These are phyloP conservation scores for Macroramphosus scolopax DNA, from an alignment of 2,797 vertebrate species.

Conservation along the genomic window DNA sequence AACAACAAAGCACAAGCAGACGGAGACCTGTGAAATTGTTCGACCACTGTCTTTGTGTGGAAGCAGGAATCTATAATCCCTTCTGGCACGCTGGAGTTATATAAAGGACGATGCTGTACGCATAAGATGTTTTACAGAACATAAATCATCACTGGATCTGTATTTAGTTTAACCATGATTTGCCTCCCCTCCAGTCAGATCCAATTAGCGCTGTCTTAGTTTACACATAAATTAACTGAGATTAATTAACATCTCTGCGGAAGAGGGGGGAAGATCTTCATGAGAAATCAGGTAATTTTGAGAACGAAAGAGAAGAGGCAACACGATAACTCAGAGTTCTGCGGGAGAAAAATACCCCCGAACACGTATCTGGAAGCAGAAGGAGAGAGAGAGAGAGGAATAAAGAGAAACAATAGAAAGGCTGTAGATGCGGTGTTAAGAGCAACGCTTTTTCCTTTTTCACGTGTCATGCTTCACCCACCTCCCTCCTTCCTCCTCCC, in stretches of 20 bases:
- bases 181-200: constrained; percentile 32
- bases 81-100: constrained; percentile 16
- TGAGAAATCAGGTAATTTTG: constrained; percentile 43
- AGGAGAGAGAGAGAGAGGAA: constrained; percentile 13
- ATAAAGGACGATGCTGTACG: constrained; percentile 29
- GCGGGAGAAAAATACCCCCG: constrained; percentile 22
- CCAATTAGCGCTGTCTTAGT: constrained; percentile 56
- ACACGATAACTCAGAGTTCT: constrained; percentile 27
- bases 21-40: constrained; percentile 16
- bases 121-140: constrained; percentile 29
- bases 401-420: constrained; percentile 53
- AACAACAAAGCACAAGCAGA: constrained; percentile 21
- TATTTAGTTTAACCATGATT: constrained; percentile 31
- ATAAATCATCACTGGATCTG: constrained; percentile 40
- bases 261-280: constrained; percentile 46
- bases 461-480: constrained; percentile 78
- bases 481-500: constrained; percentile 73
- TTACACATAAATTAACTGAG: constrained; percentile 61
- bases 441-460: constrained; percentile 69
- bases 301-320: constrained; percentile 41
- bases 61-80: too few species aligned
- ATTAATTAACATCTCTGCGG: constrained; percentile 54
- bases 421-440: constrained; percentile 63
- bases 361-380: constrained; percentile 26
- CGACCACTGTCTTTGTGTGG: background rate